Conservation (phyloP, 2,113 vertebrate genomes). For the Macrotus californicus region DNA sequence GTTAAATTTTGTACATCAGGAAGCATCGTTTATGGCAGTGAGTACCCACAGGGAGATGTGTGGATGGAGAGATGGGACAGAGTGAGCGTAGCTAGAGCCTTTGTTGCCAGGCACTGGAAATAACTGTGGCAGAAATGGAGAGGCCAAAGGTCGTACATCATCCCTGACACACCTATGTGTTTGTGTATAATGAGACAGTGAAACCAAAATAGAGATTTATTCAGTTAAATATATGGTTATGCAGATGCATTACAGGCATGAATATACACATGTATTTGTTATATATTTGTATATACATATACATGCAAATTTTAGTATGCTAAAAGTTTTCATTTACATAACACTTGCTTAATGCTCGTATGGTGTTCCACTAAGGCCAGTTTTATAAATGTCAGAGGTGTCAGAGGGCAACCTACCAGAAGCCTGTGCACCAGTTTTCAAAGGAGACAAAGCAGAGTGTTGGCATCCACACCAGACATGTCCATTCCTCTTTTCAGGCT, state of each 20-base stretch:
- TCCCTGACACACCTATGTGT: rapidly evolving
- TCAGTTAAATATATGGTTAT: background rate
- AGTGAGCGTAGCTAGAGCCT: background rate
- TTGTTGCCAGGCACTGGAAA: background rate
- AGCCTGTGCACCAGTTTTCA: background rate
- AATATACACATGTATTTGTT: background rate
- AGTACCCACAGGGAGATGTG: background rate
- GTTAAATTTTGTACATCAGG: background rate
- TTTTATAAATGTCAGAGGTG: background rate
- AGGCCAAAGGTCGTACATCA: background rate
- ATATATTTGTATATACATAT: background rate
- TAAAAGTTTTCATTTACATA: background rate
- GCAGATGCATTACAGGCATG: background rate
- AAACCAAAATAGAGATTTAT: background rate
- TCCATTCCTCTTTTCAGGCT: background rate
- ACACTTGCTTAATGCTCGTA: background rate
- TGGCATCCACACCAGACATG: background rate
- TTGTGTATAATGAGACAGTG: background rate
- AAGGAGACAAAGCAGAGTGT: background rate
- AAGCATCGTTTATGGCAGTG: background rate
- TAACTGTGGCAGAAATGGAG: background rate
- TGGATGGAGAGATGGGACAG: background rate
- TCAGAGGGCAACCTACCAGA: background rate
- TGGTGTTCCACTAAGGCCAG: background rate
- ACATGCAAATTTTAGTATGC: background rate